Percentiles rank a stretch among this genome's conserved stretches.
These are phyloP conservation scores for Anadara kagoshimensis DNA, from an alignment of 1,140 invertebrate species.

Conservation along the genomic window DNA sequence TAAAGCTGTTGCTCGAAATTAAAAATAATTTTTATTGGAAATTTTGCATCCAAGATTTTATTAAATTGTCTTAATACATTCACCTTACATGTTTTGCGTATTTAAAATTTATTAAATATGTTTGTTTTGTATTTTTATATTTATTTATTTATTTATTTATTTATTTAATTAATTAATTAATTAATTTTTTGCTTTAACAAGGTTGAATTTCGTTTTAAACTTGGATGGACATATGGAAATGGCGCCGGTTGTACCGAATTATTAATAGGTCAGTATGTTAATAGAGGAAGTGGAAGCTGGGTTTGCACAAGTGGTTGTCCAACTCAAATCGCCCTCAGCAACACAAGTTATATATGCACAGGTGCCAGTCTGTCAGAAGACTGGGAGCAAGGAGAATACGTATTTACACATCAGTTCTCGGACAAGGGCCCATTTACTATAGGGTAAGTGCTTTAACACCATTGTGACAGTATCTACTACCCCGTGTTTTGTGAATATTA, in stretches of 20 bases:
- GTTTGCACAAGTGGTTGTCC: background rate
- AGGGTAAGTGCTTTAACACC: constrained; percentile 4
- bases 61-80: too few species aligned
- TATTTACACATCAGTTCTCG: constrained; percentile 10
- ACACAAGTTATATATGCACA: constrained; percentile 18
- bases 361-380: constrained; percentile 18
- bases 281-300: background rate
- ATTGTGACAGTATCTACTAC: too few species aligned
- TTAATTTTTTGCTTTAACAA: background rate
- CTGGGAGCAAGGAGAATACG: constrained; percentile 17
- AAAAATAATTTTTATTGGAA: too few species aligned
- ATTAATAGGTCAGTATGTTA: background rate
- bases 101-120: too few species aligned
- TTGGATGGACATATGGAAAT: constrained; percentile 2
- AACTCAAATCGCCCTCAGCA: background rate
- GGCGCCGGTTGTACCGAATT: background rate
- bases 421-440: constrained; percentile 8
- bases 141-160: too few species aligned
- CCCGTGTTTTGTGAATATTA: too few species aligned
- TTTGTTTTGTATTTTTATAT: too few species aligned
- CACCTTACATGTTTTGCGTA: too few species aligned
- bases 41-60: too few species aligned
- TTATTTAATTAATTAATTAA: too few species aligned
- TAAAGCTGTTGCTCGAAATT: too few species aligned
- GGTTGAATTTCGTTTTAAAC: constrained; percentile 8